Conservation (phyloP, 2,888 invertebrate species). For the Xiphydria camelus region DNA sequence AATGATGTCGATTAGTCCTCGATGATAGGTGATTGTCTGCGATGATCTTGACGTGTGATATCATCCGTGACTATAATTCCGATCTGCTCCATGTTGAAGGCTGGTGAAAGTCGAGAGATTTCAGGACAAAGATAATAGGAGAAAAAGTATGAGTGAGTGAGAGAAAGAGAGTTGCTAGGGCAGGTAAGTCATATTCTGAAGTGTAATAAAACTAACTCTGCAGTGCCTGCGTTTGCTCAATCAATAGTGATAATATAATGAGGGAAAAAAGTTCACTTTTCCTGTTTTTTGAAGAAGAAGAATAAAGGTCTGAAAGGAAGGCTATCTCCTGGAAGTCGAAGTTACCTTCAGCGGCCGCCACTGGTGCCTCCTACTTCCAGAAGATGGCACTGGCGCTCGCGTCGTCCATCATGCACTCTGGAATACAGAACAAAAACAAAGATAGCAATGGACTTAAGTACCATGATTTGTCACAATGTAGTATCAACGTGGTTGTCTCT, state of each 20-base stretch:
- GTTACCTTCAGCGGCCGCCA: conserved; percentile 62
- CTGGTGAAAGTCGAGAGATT: too few species aligned
- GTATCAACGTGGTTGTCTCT: too few species aligned
- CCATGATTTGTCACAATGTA: too few species aligned
- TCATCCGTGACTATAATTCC: too few species aligned
- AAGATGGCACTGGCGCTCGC: conserved; percentile 64
- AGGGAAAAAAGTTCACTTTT: conserved; percentile 37
- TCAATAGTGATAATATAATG: conserved; percentile 52
- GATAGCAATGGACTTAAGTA: conserved; percentile 58
- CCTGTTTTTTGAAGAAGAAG: conserved; percentile 42
- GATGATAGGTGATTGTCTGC: too few species aligned
- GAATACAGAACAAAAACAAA: conserved; percentile 65
- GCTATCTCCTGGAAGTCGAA: conserved; percentile 64
- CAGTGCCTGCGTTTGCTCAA: conserved; percentile 53
- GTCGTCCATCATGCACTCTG: conserved; percentile 63
- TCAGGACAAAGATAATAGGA: too few species aligned
- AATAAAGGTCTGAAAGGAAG: conserved; percentile 57
- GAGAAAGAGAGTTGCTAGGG: conserved; percentile 10
- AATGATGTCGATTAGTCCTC: too few species aligned
- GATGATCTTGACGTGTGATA: too few species aligned
- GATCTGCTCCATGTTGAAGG: too few species aligned
- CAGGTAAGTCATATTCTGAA: conserved; percentile 43
- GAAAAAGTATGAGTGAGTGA: too few species aligned
- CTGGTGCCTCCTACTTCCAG: conserved; percentile 66
- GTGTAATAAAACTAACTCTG: conserved; percentile 54